Percentiles rank a stretch among this genome's conserved stretches.
phyloP scores from a whole-genome alignment of 2,113 vertebrate species.

The Regulus satrapa region DNA sequence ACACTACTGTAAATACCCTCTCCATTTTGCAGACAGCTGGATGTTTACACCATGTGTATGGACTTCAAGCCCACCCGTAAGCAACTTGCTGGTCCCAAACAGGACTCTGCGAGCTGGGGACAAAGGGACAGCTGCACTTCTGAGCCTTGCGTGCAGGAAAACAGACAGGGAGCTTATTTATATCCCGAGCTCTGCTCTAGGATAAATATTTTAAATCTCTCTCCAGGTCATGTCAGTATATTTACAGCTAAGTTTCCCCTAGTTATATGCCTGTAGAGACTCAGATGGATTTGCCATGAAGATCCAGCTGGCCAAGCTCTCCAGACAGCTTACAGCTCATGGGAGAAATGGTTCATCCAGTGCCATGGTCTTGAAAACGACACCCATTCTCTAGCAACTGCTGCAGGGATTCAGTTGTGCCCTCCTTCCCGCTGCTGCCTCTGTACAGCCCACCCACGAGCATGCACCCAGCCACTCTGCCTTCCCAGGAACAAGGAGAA shows the following conservation, averaged over 20 bases:
- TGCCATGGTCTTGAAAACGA: background rate
- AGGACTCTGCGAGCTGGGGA: background rate
- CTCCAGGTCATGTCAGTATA: background rate
- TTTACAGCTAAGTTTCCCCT: slow-evolving; percentile 9
- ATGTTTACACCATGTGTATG: background rate
- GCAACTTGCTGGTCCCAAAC: background rate
- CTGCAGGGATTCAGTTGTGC: background rate
- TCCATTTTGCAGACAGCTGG: background rate
- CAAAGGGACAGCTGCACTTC: slow-evolving; percentile 22
- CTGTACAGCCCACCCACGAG: background rate
- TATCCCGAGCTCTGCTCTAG: background rate
- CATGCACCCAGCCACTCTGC: background rate
- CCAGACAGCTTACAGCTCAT: background rate
- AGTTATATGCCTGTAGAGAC: background rate
- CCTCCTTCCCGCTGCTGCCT: background rate
- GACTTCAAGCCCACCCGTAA: background rate
- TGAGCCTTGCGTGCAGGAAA: background rate
- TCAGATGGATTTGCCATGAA: background rate
- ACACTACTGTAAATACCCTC: background rate
- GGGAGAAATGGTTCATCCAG: background rate
- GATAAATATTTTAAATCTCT: slow-evolving; percentile 56
- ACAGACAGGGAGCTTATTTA: slow-evolving; percentile 45
- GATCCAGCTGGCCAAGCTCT: slow-evolving; percentile 15
- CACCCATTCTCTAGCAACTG: background rate
- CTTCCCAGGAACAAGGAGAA: background rate